Evolutionary conservation across 2,888 invertebrate genomes (phyloP).

Genomic region (Argynnis bischoffii): DNA sequence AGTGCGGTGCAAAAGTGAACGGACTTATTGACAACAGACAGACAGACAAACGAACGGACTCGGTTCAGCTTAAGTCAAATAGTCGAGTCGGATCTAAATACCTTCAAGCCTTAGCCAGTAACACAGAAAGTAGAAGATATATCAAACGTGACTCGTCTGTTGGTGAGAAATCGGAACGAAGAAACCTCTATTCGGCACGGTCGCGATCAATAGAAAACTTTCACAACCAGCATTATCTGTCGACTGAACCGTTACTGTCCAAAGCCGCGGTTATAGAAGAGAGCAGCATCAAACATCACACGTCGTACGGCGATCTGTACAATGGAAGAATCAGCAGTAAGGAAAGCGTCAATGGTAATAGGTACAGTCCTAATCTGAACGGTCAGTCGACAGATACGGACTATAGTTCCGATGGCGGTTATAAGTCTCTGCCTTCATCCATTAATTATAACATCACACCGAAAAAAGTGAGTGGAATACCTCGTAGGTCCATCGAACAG

Average conservation of each 20-base stretch:
- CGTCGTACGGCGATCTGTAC: conserved; percentile 74
- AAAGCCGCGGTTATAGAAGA: conserved; percentile 66
- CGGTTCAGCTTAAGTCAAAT: conserved; percentile 67
- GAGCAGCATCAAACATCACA: conserved; percentile 69
- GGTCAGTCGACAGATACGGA: conserved; percentile 78
- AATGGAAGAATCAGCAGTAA: conserved; percentile 72
- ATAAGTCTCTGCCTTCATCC: conserved; percentile 78
- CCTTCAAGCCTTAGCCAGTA: conserved; percentile 72
- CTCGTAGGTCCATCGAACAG: conserved; percentile 73
- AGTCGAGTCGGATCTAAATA: conserved; percentile 77
- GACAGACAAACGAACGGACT: conserved; percentile 57
- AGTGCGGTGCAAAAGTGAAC: conserved; percentile 74
- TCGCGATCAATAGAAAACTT: conserved; percentile 80
- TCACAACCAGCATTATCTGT: conserved; percentile 59
- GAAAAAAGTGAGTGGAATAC: conserved; percentile 76
- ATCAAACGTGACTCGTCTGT: conserved; percentile 70
- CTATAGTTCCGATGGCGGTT: conserved; percentile 78
- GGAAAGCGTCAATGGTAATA: conserved; percentile 70
- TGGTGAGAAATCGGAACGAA: conserved; percentile 64
- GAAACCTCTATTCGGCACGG: conserved; percentile 61
- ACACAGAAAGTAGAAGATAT: conserved; percentile 58
- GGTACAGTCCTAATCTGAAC: conserved; percentile 70
- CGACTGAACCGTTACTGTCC: conserved; percentile 54
- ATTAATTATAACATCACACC: conserved; percentile 72
- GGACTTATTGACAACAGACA: conserved; percentile 58